Percentiles rank a stretch among this genome's conserved stretches.
phyloP scores from a whole-genome alignment of 2,888 invertebrate genomes.

The Uloborus plumipes region DNA sequence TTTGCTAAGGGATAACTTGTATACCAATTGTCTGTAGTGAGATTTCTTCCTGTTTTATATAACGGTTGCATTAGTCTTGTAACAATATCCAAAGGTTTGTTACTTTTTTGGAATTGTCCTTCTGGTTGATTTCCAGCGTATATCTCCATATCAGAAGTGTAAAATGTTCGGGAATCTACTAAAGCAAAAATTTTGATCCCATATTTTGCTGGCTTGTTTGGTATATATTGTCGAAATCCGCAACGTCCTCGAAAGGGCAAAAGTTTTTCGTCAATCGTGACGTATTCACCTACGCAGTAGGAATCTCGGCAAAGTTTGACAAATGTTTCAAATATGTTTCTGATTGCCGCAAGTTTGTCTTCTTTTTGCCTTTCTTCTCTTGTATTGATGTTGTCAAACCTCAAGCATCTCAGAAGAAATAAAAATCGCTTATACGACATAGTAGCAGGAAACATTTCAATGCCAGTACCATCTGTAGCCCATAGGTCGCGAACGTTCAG shows the following conservation, averaged over 20 bases:
- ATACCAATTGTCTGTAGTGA: slow-evolving; percentile 37
- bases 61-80: slow-evolving; percentile 18
- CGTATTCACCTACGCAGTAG: slow-evolving; percentile 22
- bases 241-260: slow-evolving; percentile 67
- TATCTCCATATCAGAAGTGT: slow-evolving; percentile 7
- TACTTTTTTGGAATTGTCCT: slow-evolving; percentile 2
- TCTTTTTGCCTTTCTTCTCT: neutral
- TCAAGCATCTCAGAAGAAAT: neutral
- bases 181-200: slow-evolving; percentile 69
- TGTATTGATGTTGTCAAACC: neutral
- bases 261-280: slow-evolving; percentile 61
- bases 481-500: slow-evolving; percentile 7
- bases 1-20: slow-evolving; percentile 30
- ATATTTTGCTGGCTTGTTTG: slow-evolving; percentile 69
- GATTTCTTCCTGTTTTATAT: slow-evolving; percentile 9
- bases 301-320: too few species aligned
- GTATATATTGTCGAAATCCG: slow-evolving; percentile 68
- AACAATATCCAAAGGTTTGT: neutral
- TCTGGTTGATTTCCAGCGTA: slow-evolving; percentile 18
- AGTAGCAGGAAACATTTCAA: slow-evolving; percentile 14
- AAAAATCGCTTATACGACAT: neutral
- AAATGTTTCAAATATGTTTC: slow-evolving; percentile 11
- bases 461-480: slow-evolving; percentile 14
- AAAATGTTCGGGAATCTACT: slow-evolving; percentile 68
- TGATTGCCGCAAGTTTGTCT: slow-evolving; percentile 18